phyloP scores from a whole-genome alignment of 1,140 invertebrate genomes.

The Drosophila persimilis region DNA sequence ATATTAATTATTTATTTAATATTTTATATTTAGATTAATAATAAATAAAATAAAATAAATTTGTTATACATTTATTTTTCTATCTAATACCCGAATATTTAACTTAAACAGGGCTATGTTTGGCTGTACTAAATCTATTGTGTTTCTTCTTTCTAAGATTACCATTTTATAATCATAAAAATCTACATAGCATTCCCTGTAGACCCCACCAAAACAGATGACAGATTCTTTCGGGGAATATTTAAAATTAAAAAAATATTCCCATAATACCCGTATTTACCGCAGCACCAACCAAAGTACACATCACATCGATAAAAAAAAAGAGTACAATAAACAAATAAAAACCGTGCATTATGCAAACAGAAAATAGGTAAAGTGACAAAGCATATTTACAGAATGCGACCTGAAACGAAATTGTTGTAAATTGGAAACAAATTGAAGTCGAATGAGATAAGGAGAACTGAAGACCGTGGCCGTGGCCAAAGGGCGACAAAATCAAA shows the following conservation, averaged over 20 bases:
- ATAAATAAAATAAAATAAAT: no score
- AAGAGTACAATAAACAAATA: constrained; percentile 3
- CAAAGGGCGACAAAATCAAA: constrained; percentile 66
- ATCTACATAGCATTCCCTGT: no score
- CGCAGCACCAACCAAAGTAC: constrained; percentile 21
- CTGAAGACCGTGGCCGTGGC: constrained; percentile 5
- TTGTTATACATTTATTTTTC: no score
- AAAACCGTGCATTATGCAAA: constrained; percentile 28
- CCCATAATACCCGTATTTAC: constrained; percentile 27
- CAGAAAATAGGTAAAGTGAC: constrained; percentile 38
- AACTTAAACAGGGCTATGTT: no score
- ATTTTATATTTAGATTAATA: no score
- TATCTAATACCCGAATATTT: no score
- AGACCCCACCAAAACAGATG: no score
- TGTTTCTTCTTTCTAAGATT: no score
- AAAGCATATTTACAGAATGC: constrained; percentile 62
- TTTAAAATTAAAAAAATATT: constrained; percentile 23
- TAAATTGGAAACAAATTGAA: constrained; percentile 82
- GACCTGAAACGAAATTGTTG: constrained; percentile 71
- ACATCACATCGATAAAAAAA: constrained; percentile 32
- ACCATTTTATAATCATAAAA: no score
- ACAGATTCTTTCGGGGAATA: no score
- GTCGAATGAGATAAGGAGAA: constrained; percentile 26
- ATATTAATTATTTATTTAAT: no score
- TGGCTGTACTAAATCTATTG: no score